These are phyloP conservation scores for Perodicticus potto DNA, from an alignment of 2,797 vertebrate genomes.

Conservation along the genomic window DNA sequence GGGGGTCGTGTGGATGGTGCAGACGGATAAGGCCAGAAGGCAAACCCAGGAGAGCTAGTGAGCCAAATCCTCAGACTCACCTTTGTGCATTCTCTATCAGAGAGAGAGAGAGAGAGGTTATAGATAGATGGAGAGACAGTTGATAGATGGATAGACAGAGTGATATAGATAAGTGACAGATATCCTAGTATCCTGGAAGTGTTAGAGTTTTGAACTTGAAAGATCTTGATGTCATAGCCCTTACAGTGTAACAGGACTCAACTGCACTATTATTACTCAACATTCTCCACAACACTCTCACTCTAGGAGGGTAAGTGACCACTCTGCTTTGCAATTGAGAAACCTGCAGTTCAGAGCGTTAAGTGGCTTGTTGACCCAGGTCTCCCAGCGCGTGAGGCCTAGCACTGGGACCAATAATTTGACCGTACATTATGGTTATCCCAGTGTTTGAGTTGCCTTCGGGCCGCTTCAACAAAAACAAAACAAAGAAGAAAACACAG, in stretches of 20 bases:
- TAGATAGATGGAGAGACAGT: too few species aligned
- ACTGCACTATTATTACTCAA: rapidly evolving
- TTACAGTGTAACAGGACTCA: not conserved
- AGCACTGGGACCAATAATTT: not conserved
- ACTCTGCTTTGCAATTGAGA: not conserved
- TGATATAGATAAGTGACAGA: too few species aligned
- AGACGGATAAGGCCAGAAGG: not conserved
- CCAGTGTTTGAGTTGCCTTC: not conserved
- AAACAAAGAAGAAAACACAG: too few species aligned
- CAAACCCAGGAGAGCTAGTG: not conserved
- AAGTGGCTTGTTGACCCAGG: not conserved
- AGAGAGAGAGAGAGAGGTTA: not conserved
- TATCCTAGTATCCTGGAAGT: not conserved
- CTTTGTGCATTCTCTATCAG: too few species aligned
- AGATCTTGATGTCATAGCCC: not conserved
- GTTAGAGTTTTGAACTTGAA: not conserved
- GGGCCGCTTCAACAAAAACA: not conserved
- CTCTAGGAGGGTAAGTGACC: too few species aligned
- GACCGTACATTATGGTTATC: not conserved
- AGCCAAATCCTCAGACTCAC: not conserved
- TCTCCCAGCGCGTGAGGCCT: not conserved
- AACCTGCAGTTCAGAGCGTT: not conserved
- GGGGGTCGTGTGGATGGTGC: not conserved
- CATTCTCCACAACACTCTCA: not conserved
- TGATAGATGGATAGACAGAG: rapidly evolving